These are phyloP conservation scores for Carlito syrichta DNA, from an alignment of 2,113 vertebrate species.

Conservation along the genomic window DNA sequence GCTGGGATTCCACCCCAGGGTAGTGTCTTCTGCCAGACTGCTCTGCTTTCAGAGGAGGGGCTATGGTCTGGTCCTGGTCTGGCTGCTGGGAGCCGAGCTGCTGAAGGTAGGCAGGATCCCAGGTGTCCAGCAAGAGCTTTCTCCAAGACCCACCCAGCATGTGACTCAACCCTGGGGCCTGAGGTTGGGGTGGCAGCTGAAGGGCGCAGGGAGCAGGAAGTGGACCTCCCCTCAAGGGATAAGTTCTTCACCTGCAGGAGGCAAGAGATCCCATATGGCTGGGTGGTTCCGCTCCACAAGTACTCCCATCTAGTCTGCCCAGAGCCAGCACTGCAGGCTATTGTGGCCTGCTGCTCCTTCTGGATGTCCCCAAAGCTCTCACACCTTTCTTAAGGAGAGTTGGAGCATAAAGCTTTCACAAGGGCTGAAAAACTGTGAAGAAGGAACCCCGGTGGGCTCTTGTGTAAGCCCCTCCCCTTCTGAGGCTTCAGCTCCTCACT, in stretches of 20 bases:
- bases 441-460: not conserved
- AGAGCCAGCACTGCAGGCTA: not conserved
- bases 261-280: not conserved
- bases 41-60: not conserved
- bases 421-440: not conserved
- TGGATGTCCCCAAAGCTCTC: not conserved
- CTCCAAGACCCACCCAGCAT: not conserved
- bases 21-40: accelerated
- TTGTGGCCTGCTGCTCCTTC: not conserved
- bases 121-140: not conserved
- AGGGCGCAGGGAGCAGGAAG: not conserved
- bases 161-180: not conserved
- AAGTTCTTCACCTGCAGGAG: not conserved
- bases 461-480: not conserved
- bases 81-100: not conserved
- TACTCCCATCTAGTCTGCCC: no score
- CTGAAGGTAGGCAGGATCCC: not conserved
- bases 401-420: not conserved
- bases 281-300: accelerated
- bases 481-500: not conserved
- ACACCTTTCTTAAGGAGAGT: not conserved
- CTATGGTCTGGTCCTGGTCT: accelerated
- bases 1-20: not conserved
- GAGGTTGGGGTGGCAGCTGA: not conserved
- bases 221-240: not conserved